Evolutionary conservation across 2,113 vertebrate genomes (phyloP).

Genomic region (Myotis lucifugus): DNA sequence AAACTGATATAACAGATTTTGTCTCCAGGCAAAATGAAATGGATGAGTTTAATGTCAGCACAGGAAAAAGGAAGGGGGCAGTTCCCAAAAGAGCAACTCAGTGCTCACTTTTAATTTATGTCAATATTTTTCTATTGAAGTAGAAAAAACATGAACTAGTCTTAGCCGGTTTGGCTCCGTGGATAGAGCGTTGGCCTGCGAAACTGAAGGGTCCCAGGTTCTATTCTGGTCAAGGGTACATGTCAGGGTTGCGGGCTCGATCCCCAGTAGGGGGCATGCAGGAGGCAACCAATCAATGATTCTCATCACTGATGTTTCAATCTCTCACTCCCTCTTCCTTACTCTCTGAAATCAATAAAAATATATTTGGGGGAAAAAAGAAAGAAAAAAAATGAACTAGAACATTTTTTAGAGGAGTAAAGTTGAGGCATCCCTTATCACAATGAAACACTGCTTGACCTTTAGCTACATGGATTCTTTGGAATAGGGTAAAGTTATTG

Average conservation of each 20-base stretch:
- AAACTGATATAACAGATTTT: conserved; percentile 74
- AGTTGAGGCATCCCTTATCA: neutral
- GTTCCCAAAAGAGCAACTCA: conserved; percentile 56
- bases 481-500: neutral
- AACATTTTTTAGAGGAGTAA: neutral
- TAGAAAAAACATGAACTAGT: neutral
- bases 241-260: too few relatives aligned
- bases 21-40: conserved; percentile 68
- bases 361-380: too few relatives aligned
- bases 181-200: too few relatives aligned
- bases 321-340: too few relatives aligned
- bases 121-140: conserved; percentile 65
- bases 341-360: too few relatives aligned
- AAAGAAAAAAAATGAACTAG: neutral
- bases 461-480: conserved; percentile 10
- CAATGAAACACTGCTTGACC: neutral
- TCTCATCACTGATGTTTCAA: too few relatives aligned
- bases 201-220: too few relatives aligned
- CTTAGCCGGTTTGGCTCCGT: too few relatives aligned
- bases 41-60: conserved; percentile 59
- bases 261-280: too few relatives aligned
- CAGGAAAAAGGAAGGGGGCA: conserved; percentile 54
- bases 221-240: too few relatives aligned
- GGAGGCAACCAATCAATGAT: too few relatives aligned
- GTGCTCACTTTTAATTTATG: conserved; percentile 68